Evolutionary conservation across 1,140 invertebrate genomes (phyloP).

Genomic region (Phortica variegata): DNA sequence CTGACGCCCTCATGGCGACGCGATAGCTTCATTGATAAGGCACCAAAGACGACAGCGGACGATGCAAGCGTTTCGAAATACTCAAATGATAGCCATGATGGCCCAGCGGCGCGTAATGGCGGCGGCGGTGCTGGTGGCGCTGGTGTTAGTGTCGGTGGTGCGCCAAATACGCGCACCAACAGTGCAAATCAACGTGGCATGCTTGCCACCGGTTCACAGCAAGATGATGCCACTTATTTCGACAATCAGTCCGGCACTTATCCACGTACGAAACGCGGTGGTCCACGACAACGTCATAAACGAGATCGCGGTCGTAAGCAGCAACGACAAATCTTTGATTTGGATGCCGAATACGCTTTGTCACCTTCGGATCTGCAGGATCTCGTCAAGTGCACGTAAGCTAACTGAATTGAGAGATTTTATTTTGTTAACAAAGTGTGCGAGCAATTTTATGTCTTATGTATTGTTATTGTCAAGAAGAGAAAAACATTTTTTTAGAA

Average conservation of each 20-base stretch:
- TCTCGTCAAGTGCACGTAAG: conserved; percentile 54
- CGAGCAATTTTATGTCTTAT: no score
- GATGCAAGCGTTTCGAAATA: no score
- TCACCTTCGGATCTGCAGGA: conserved; percentile 40
- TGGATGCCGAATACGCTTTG: conserved; percentile 40
- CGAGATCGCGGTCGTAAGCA: conserved; percentile 7
- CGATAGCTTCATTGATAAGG: conserved; percentile 44
- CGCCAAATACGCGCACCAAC: no score
- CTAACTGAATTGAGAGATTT: no score
- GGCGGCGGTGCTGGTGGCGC: conserved; percentile 2
- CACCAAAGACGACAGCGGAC: conserved; percentile 25
- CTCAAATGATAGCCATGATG: no score
- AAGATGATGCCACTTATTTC: neutral
- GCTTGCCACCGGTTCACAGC: conserved; percentile 15
- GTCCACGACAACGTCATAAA: conserved; percentile 3
- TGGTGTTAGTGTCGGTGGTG: conserved; percentile 4
- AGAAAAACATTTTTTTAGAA: no score
- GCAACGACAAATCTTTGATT: neutral
- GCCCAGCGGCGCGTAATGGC: no score
- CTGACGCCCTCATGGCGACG: conserved; percentile 47
- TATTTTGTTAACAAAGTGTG: no score
- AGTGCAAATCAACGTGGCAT: conserved; percentile 13
- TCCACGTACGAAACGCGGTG: no score
- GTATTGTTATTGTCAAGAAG: no score
- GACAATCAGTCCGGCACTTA: no score